Evolutionary conservation across 2,113 vertebrate species (phyloP).

Genomic region (Ariopsis seemanni): DNA sequence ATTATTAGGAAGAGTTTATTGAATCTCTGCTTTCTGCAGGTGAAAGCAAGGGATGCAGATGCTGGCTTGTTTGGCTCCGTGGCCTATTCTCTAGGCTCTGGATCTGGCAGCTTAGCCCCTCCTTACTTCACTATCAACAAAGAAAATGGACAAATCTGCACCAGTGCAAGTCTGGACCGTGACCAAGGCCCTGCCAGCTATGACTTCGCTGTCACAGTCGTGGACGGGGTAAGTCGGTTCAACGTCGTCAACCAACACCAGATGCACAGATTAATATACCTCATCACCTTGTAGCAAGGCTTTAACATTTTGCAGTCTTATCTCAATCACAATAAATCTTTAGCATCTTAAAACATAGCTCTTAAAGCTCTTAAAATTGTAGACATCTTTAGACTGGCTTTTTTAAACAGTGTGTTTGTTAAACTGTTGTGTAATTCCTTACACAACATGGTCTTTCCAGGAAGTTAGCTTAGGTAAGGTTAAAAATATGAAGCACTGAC

Average conservation of each 20-base stretch:
- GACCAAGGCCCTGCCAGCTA: conserved; percentile 84
- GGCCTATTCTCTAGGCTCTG: conserved; percentile 87
- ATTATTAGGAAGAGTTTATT: neutral
- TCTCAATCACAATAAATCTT: neutral
- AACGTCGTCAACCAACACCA: neutral
- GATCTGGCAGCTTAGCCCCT: conserved; percentile 72
- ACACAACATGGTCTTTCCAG: neutral
- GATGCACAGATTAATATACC: neutral
- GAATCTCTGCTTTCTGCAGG: conserved; percentile 66
- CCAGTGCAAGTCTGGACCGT: conserved; percentile 78
- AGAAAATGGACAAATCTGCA: conserved; percentile 87
- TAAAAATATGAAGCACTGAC: neutral
- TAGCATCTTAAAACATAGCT: neutral
- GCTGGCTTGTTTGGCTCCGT: conserved; percentile 84
- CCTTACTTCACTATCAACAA: conserved; percentile 84
- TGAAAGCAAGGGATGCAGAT: conserved; percentile 90
- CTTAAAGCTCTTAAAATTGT: neutral
- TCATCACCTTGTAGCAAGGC: neutral
- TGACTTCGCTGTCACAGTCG: conserved; percentile 88
- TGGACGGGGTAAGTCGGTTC: conserved; percentile 85
- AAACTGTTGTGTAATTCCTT: neutral
- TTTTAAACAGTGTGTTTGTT: neutral
- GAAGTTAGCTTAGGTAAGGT: neutral
- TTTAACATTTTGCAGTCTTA: neutral
- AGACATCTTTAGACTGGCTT: neutral